phyloP scores from a whole-genome alignment of 2,888 invertebrate species.

The Idaea dimidiata region DNA sequence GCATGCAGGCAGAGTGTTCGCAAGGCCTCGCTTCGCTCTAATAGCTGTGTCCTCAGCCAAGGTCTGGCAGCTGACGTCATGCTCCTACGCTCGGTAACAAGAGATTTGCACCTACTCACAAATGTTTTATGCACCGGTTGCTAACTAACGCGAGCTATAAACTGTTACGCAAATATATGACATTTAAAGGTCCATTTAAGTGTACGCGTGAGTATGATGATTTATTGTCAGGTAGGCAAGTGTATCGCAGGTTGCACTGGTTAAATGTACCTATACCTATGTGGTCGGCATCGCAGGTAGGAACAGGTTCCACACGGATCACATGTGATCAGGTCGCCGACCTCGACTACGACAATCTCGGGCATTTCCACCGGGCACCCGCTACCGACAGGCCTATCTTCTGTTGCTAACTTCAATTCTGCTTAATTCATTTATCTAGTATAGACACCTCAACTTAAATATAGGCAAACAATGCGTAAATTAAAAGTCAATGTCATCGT shows the following conservation, averaged over 20 bases:
- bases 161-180: constrained; percentile 10
- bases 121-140: constrained; percentile 36
- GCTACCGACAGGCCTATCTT: constrained; percentile 30
- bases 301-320: constrained; percentile 72
- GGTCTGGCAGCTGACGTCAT: constrained; percentile 70
- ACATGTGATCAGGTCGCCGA: constrained; percentile 71
- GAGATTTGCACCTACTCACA: constrained; percentile 54
- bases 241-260: constrained; percentile 42
- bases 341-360: constrained; percentile 63
- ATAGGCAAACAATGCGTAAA: neutral
- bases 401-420: neutral
- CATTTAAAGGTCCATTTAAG: constrained; percentile 11
- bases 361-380: constrained; percentile 40
- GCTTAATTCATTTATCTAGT: neutral
- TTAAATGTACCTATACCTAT: constrained; percentile 45
- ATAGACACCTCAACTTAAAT: neutral
- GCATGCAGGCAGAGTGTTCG: constrained; percentile 64
- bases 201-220: constrained; percentile 24
- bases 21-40: constrained; percentile 71
- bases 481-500: neutral
- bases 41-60: constrained; percentile 72
- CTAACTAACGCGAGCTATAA: constrained; percentile 30
- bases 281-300: constrained; percentile 49
- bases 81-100: constrained; percentile 62
- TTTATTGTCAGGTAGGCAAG: constrained; percentile 39